phyloP scores from a whole-genome alignment of 2,113 vertebrate genomes.

The Passer domesticus region DNA sequence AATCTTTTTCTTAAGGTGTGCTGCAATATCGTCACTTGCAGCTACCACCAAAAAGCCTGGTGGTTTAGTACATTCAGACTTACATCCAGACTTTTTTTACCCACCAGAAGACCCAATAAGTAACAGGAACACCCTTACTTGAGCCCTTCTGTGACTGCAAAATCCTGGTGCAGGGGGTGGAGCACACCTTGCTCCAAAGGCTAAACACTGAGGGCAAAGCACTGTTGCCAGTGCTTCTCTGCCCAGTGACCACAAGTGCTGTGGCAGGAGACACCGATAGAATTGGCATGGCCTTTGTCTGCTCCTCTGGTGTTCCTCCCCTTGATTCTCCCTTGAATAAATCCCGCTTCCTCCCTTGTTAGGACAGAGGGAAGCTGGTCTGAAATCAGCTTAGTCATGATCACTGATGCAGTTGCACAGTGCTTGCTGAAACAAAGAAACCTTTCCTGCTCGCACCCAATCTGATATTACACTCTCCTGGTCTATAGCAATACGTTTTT shows the following conservation, averaged over 20 bases:
- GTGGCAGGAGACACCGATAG: accelerated
- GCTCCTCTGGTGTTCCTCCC: not conserved
- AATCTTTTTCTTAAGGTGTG: not conserved
- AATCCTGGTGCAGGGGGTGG: not conserved
- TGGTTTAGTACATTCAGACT: not conserved
- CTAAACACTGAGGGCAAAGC: not conserved
- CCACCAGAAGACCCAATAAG: not conserved
- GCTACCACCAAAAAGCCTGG: not conserved
- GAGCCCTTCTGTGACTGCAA: not conserved
- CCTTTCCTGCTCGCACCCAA: not conserved
- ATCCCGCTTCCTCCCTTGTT: not conserved
- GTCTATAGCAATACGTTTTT: not conserved
- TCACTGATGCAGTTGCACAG: not conserved
- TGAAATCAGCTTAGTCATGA: not conserved
- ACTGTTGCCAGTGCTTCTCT: accelerated
- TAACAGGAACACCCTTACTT: not conserved
- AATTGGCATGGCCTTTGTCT: not conserved
- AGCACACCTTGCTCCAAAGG: not conserved
- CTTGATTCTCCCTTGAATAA: not conserved
- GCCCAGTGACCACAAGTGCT: not conserved
- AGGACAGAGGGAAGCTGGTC: not conserved
- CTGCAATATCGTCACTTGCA: not conserved
- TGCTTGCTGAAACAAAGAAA: not conserved
- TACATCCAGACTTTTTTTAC: not conserved
- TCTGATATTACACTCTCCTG: not conserved